Evolutionary conservation across 2,888 invertebrate species (phyloP), one percentile per base, ranked within the genome.

Genomic region (Calliphora vomitoria): DNA sequence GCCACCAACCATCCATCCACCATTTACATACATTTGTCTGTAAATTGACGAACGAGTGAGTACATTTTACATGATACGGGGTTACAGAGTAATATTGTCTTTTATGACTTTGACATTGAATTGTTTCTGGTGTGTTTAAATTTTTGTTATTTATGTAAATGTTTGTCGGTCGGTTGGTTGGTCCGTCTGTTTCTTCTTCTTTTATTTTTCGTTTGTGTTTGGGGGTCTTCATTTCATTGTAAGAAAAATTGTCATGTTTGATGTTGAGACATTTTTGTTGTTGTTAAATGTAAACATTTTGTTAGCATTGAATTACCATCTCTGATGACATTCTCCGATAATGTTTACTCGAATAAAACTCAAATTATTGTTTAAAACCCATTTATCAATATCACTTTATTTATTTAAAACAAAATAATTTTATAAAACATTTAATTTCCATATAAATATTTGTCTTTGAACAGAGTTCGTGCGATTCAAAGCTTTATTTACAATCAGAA

Each of bases 71-170:
- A 35, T 74, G 64, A 2, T 55, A 74, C 31, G 38, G n/a, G 38
- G n/a, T 25, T 25, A 31, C 41, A n/a, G 4, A 13, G 68, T 50
- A 38, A 15, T 11, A 53, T 86, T 62, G 58, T 60, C 55, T 72
- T 64, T 62, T 74, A 58, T 88, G 89, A 86, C 89, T 88, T 89
- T 89, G 88, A 89, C 89, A 88, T 89, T 89, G 89, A 89, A 89
- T 85, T 89, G 81, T 83, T 81, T 71, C 31, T 81, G 50, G n/a
- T 80, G 31, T 58, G n/a, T 66, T 74, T 47, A 15, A 75, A 38
- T 53, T 87, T 84, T 62, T 76, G 69, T 74, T 62, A 41, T 25
- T 78, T 66, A 80, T 85, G 60, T 85, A 82, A 82, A 50, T 80
- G 25, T 58, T 71, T 64, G 66, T 62, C 75, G 8, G 18, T 69